Percentiles rank a stretch among this genome's conserved stretches.
Conservation (phyloP, 2,113 vertebrate genomes). For the Poeciliopsis turrubarensis region DNA sequence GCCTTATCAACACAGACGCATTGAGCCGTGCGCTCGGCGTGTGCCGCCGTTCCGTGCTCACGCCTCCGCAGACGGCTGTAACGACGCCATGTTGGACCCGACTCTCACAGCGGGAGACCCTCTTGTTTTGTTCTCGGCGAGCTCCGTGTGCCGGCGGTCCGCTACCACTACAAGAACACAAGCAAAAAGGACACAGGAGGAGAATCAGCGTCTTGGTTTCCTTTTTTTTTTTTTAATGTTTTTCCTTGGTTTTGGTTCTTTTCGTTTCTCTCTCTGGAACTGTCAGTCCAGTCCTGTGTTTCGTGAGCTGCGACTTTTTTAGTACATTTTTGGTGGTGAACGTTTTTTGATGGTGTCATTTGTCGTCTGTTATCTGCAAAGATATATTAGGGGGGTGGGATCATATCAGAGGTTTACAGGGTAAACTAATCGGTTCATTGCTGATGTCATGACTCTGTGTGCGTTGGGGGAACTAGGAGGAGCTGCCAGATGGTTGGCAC, state of each 20-base stretch:
- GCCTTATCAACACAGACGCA: slow-evolving; percentile 70
- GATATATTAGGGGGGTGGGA: slow-evolving; percentile 51
- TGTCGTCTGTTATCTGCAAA: slow-evolving; percentile 69
- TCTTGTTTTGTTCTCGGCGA: slow-evolving; percentile 25
- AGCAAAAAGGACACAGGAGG: slow-evolving; percentile 22
- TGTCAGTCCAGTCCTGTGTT: slow-evolving; percentile 70
- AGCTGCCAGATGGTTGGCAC: slow-evolving; percentile 63
- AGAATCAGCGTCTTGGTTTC: slow-evolving; percentile 40
- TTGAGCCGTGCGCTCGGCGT: slow-evolving; percentile 31
- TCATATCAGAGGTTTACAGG: slow-evolving; percentile 82
- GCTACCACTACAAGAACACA: slow-evolving; percentile 55
- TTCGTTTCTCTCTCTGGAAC: slow-evolving; percentile 45
- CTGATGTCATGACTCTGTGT: slow-evolving; percentile 55
- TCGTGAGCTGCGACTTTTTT: slow-evolving; percentile 62
- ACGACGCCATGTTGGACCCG: slow-evolving; percentile 13
- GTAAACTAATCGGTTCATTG: slow-evolving; percentile 72
- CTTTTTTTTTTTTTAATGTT: slow-evolving; percentile 19
- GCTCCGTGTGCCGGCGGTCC: slow-evolving; percentile 35
- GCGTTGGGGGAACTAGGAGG: slow-evolving; percentile 9
- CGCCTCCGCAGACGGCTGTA: slow-evolving; percentile 7
- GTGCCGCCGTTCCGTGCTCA: slow-evolving; percentile 33
- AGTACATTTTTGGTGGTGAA: slow-evolving; percentile 68
- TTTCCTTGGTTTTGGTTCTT: slow-evolving; percentile 26
- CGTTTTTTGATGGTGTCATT: slow-evolving; percentile 72
- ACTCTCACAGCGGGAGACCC: slow-evolving; percentile 14